Evolutionary conservation across 2,797 vertebrate genomes (phyloP), one percentile per base, ranked within the genome.

Genomic region (Gymnocypris eckloni): DNA sequence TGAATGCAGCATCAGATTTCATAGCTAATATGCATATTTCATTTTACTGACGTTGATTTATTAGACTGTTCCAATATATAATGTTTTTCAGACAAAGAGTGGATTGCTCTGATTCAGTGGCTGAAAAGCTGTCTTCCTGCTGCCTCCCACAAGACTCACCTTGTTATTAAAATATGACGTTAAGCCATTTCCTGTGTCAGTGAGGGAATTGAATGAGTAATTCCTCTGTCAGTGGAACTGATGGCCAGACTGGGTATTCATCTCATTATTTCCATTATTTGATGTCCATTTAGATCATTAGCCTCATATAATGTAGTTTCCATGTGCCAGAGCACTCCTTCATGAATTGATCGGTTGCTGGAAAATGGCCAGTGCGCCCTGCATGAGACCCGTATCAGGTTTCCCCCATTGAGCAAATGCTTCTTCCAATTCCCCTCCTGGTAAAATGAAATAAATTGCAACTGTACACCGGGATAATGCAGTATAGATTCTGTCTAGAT

Each of bases 371-470:
- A 83, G 54, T 39, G 13, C n/a, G 73, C 43, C 54, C 48, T 25
- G 50, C 16, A 45, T 79, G 37, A 84, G 72, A 84, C 79, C 54
- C 28, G 37, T 81, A 86, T 90, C 87, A 81, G 56, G 83, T 91
- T 91, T 81, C 86, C 72, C 80, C n/a, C 8, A 66, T 67, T 75
- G 41, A 80, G 61, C 69, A 25, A 45, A 81, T 54, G 64, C 56
- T 73, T 64, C 54, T 81, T 83, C 79, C 69, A 78, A 69, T 50
- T 18, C 72, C 10, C 52, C 22, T n/a, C 67, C 28, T 33, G 11
- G 7, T 75, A 28, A 85, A 87, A 88, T 88, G 22, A 85, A 87
- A 85, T 86, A 85, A 83, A 88, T 64, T 80, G 87, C 79, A 90
- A 90, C 76, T 59, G 76, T 67, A 87, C 84, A 87, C 87, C n/a